phyloP scores from a whole-genome alignment of 2,113 vertebrate species.

The Phylloscopus whistleri region DNA sequence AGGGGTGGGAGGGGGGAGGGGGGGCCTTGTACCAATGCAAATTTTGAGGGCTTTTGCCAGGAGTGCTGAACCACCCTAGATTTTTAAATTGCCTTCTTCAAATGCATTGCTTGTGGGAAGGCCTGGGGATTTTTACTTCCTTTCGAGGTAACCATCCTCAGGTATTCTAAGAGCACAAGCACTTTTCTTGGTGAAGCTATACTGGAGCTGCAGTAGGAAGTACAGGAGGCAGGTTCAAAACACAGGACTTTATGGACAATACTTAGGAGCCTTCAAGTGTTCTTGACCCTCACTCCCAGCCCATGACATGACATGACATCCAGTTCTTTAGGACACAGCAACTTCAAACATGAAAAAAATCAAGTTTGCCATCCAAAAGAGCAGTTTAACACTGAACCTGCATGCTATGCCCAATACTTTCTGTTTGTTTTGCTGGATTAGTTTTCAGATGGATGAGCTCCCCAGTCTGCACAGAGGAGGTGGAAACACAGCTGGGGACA shows the following conservation, averaged over 20 bases:
- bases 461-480: neutral
- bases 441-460: neutral
- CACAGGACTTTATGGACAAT: neutral
- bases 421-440: neutral
- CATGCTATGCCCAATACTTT: too few relatives aligned
- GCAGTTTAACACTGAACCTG: neutral
- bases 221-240: neutral
- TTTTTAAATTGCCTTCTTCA: neutral
- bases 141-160: neutral
- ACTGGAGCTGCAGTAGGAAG: neutral
- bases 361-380: neutral
- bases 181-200: neutral
- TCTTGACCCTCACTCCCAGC: neutral
- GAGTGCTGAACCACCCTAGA: neutral
- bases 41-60: neutral
- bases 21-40: neutral
- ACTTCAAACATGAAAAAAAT: neutral
- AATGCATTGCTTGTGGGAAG: neutral
- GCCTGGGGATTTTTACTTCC: neutral
- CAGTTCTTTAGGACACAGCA: neutral
- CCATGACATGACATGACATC: neutral
- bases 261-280: neutral
- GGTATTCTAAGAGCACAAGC: neutral
- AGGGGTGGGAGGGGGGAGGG: rapidly evolving
- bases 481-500: neutral